These are phyloP conservation scores for Heterotilapia buettikoferi DNA, from an alignment of 2,113 vertebrate genomes.

Conservation along the genomic window DNA sequence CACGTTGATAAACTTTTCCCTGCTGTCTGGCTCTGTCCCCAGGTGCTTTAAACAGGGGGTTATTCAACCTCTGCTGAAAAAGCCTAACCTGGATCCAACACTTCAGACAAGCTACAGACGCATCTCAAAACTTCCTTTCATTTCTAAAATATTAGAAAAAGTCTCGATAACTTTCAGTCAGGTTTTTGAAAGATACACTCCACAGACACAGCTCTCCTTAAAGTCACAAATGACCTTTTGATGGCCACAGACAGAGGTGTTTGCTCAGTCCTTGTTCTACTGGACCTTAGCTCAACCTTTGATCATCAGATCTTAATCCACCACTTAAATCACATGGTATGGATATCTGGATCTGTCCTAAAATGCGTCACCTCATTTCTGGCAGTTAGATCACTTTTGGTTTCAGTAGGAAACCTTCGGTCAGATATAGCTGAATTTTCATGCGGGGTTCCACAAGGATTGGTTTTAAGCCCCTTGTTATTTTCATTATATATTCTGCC, in stretches of 20 bases:
- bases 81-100: not conserved
- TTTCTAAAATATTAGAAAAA: not conserved
- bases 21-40: not conserved
- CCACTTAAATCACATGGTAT: not conserved
- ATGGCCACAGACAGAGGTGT: not conserved
- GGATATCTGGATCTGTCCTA: not conserved
- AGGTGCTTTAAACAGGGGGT: not conserved
- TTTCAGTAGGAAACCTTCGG: not conserved
- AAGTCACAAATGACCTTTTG: not conserved
- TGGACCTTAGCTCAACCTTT: not conserved
- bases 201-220: not conserved
- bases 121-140: not conserved
- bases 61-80: not conserved
- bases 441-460: not conserved
- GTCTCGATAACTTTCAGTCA: not conserved
- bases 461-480: not conserved
- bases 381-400: not conserved
- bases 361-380: not conserved
- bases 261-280: not conserved
- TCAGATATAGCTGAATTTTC: not conserved
- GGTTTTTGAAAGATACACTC: not conserved
- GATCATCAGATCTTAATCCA: not conserved
- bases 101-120: rapidly evolving
- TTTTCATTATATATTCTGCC: not conserved
- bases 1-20: not conserved